Evolutionary conservation across 2,113 vertebrate species (phyloP).

Genomic region (Pachycephala philippinensis): DNA sequence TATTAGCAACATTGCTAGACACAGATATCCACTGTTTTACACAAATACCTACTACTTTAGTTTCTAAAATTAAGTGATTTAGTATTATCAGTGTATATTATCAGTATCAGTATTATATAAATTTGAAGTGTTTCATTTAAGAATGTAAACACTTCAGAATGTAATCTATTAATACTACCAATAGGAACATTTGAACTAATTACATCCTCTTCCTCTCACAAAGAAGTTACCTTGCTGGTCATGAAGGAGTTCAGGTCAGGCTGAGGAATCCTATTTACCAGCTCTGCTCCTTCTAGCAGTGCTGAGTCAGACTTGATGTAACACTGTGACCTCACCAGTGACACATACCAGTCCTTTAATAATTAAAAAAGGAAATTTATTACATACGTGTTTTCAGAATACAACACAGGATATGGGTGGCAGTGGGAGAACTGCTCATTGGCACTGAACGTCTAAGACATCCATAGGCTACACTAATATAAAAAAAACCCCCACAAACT

Average conservation of each 20-base stretch:
- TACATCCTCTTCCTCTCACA: not conserved
- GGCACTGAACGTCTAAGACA: not conserved
- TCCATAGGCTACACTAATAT: not conserved
- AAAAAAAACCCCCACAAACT: not conserved
- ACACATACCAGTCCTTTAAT: constrained; percentile 90
- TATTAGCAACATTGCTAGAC: not conserved
- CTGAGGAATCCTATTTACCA: constrained; percentile 87
- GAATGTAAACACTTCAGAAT: not conserved
- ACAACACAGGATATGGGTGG: not conserved
- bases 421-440: not conserved
- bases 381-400: not conserved
- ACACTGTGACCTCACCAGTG: constrained; percentile 90
- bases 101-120: not conserved
- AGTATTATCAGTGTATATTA: not conserved
- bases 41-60: not conserved
- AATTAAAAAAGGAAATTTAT: not conserved
- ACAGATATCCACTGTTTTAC: not conserved
- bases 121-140: not conserved
- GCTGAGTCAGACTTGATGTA: constrained; percentile 82
- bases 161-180: not conserved
- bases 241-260: constrained; percentile 83
- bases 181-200: not conserved
- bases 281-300: constrained; percentile 89
- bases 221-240: constrained; percentile 82
- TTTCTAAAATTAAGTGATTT: not conserved